Conservation (phyloP, 2,113 vertebrate species). For the Gavialis gangeticus region DNA sequence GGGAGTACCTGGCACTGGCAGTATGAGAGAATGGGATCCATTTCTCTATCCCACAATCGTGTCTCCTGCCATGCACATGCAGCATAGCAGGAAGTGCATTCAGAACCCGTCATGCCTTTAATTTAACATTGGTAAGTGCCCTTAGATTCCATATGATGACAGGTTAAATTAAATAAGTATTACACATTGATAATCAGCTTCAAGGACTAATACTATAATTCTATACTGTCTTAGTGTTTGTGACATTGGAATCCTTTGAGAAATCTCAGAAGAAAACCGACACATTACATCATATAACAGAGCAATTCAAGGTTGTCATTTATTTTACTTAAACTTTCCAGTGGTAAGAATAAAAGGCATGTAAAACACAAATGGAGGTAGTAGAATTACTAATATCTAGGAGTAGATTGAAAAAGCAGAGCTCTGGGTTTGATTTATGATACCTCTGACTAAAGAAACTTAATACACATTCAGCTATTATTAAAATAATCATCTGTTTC, state of each 20-base stretch:
- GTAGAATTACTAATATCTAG: not conserved
- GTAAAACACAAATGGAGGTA: not conserved
- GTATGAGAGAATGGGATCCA: no score
- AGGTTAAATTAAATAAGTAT: conserved; percentile 45
- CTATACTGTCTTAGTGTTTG: conserved; percentile 20
- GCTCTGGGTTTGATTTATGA: conserved; percentile 15
- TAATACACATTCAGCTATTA: conserved; percentile 11
- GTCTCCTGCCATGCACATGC: no score
- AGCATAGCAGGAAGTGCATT: no score
- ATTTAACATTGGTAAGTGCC: no score
- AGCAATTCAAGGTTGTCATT: conserved; percentile 10
- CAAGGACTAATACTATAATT: conserved; percentile 50
- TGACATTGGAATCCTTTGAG: conserved; percentile 36
- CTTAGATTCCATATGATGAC: conserved; percentile 11
- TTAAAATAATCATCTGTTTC: not conserved
- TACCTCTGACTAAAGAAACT: not conserved
- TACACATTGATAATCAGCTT: conserved; percentile 57
- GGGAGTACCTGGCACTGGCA: no score
- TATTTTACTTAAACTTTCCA: conserved; percentile 18
- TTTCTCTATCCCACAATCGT: no score
- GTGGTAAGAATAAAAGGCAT: conserved; percentile 8
- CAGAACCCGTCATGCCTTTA: no score
- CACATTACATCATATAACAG: conserved; percentile 28
- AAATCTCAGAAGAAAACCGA: conserved; percentile 33
- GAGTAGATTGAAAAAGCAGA: not conserved